phyloP scores from a whole-genome alignment of 2,888 invertebrate species.

The Tenthredo mesomela region DNA sequence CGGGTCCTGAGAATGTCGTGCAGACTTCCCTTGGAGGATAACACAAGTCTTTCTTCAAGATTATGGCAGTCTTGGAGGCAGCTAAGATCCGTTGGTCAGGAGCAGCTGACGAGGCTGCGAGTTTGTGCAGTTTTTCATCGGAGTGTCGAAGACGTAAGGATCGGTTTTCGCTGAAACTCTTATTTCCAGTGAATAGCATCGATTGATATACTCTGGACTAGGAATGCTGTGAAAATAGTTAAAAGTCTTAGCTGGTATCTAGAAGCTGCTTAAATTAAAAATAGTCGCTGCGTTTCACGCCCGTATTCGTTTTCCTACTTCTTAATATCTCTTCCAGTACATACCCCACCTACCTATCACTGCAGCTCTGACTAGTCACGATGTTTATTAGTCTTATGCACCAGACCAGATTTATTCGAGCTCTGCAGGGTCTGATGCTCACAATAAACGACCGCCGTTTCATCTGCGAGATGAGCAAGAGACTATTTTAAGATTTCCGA shows the following conservation, averaged over 20 bases:
- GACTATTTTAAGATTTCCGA: background rate
- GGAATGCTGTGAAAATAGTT: background rate
- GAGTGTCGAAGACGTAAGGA: conserved; percentile 77
- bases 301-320: background rate
- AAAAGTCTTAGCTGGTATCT: background rate
- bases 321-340: conserved; percentile 15
- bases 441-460: background rate
- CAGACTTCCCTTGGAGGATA: conserved; percentile 82
- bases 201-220: background rate
- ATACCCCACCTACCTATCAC: background rate
- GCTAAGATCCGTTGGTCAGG: conserved; percentile 85
- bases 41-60: conserved; percentile 80
- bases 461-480: background rate
- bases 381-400: conserved; percentile 41
- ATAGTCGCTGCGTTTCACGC: conserved; percentile 12
- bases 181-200: background rate
- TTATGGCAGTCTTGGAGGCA: conserved; percentile 86
- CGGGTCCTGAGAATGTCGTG: conserved; percentile 86
- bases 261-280: conserved; percentile 9
- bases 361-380: background rate
- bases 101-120: conserved; percentile 87
- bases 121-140: conserved; percentile 89
- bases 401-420: conserved; percentile 9
- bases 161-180: background rate
- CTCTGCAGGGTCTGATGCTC: background rate